A percentile compares a stretch with the other conserved stretches of the same genome.
Evolutionary conservation across 2,113 vertebrate species (phyloP).

Genomic region (Oriolus oriolus): DNA sequence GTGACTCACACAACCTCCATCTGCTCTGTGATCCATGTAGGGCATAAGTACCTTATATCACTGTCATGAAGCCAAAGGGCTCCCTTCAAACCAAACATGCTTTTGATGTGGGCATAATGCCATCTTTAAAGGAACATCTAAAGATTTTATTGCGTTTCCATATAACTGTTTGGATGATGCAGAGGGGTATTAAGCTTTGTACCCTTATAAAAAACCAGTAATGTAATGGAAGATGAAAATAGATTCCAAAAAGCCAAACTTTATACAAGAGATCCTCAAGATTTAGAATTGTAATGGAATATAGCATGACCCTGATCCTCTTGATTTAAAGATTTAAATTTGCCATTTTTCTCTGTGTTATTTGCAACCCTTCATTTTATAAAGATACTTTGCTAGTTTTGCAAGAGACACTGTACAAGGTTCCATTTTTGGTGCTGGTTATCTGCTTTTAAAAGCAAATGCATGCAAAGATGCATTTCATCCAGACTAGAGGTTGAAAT

Average conservation of each 20-base stretch:
- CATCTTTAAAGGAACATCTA: not conserved
- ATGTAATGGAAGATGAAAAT: not conserved
- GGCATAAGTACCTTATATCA: not conserved
- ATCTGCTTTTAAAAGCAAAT: not conserved
- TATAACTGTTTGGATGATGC: not conserved
- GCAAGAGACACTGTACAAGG: not conserved
- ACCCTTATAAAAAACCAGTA: not conserved
- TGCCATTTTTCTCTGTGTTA: not conserved
- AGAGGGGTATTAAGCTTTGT: not conserved
- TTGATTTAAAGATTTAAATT: not conserved
- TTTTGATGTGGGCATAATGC: not conserved
- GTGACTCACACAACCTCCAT: conserved; percentile 33
- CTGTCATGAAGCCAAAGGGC: not conserved
- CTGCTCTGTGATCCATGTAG: conserved; percentile 18
- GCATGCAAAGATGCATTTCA: not conserved
- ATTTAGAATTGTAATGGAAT: not conserved
- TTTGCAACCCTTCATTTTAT: not conserved
- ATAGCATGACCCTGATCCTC: rapidly evolving
- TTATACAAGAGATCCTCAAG: not conserved
- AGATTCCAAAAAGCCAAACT: not conserved
- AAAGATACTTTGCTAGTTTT: not conserved
- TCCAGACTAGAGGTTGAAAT: not conserved
- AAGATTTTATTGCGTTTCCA: not conserved
- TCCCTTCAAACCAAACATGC: not conserved
- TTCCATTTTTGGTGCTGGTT: not conserved